Evolutionary conservation across 1,140 invertebrate genomes (phyloP).

Genomic region (Periplaneta americana): DNA sequence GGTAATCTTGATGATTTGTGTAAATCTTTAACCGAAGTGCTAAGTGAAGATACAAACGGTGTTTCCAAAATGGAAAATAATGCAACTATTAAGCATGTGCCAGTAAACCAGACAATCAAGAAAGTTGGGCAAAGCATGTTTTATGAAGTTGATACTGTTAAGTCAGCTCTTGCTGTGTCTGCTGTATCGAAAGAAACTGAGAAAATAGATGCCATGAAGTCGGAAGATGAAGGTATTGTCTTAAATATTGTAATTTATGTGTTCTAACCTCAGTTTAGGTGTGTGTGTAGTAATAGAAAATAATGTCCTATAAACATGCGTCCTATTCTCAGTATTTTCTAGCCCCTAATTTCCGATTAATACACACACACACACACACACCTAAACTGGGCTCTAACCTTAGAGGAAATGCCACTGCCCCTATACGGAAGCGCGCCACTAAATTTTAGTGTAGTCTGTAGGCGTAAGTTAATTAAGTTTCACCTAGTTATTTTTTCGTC

Average conservation of each 20-base stretch:
- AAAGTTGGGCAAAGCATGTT: slow-evolving; percentile 36
- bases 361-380: too few species aligned
- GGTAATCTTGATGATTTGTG: slow-evolving; percentile 65
- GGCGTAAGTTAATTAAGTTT: too few species aligned
- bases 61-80: slow-evolving; percentile 10
- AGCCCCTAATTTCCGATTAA: too few species aligned
- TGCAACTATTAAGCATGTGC: slow-evolving; percentile 14
- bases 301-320: too few species aligned
- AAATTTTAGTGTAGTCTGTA: too few species aligned
- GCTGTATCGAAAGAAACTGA: slow-evolving; percentile 44
- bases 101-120: slow-evolving; percentile 16
- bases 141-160: slow-evolving; percentile 33
- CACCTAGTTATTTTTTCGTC: too few species aligned
- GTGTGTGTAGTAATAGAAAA: too few species aligned
- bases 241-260: neutral
- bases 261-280: too few species aligned
- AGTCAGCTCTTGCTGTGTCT: neutral
- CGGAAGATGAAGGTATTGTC: slow-evolving; percentile 65
- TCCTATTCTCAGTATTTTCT: too few species aligned
- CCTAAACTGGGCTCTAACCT: too few species aligned
- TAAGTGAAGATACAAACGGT: slow-evolving; percentile 41
- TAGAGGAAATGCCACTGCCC: too few species aligned
- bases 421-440: too few species aligned
- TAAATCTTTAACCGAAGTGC: slow-evolving; percentile 66
- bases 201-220: slow-evolving; percentile 71